Base-by-base conservation (phyloP, 2,797 vertebrate species). In the Periophthalmus magnuspinnatus region DNA sequence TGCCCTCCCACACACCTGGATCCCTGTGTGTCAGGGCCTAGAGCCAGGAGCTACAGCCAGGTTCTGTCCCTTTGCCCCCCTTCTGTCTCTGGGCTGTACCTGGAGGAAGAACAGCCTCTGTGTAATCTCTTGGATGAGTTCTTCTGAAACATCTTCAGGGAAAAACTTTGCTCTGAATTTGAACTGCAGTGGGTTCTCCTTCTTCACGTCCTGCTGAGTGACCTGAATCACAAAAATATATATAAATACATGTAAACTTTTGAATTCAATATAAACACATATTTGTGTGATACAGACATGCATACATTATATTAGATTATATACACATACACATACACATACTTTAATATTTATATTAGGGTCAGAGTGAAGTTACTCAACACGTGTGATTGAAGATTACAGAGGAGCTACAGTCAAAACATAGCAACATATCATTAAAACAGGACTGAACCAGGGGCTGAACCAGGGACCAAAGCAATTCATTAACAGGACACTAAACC, bases 141-240 rank as follows among this genome's bases (percentile, higher is more conserved):
- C 96, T 85, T 98, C 96, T 10, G 96, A 98, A 59, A 98, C 96
- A 65, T 98, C 97, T 89, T 98, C 96, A 3, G 96, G 96, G 86
- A 98, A 99, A 90, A 98, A 99, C 86, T 99, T 99, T 78, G 96
- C 95, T 86, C 97, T 94, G 89, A 99, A 98, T 74, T 97, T 98
- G 82, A 99, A 99, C 88, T 98, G 97, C 78, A 99, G 89, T 59
- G 97, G 97, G 86, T 97, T 99, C 86, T 98, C 96, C 89, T 99
- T 99, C 88, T 97, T 95, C 77, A 99, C 96, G 71, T 99, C 97
- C 90, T 99, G 97, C 81, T 97, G 95, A 8, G 96, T 97, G 80
- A 99, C 97, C 97, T 99, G 80, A 32, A 28, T 17, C 22, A 3
- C 63, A 21, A 56, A 61, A 17, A 19, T 5, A 17, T 2, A 11